phyloP scores from a whole-genome alignment of 2,888 invertebrate genomes.

The Aphrophora alni region DNA sequence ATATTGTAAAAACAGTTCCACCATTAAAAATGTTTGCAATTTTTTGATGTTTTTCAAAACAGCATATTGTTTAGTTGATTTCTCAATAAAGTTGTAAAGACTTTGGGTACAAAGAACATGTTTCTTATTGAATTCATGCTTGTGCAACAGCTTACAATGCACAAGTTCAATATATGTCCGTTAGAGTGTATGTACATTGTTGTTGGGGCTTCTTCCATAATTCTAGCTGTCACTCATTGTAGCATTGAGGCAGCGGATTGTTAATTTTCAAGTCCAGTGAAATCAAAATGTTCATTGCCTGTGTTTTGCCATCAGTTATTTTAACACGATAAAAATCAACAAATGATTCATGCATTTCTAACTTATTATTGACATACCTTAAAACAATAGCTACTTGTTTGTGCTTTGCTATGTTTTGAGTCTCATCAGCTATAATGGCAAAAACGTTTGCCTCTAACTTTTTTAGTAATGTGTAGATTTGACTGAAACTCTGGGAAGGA shows the following conservation, averaged over 20 bases:
- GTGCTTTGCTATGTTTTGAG: conserved; percentile 22
- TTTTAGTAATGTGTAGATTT: too few species aligned
- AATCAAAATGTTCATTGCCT: neutral
- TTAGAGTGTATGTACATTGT: conserved; percentile 47
- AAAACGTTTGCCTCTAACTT: too few species aligned
- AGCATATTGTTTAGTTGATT: conserved; percentile 3
- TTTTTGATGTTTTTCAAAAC: neutral
- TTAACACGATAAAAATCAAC: conserved; percentile 23
- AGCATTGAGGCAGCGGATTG: conserved; percentile 45
- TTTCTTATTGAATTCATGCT: neutral
- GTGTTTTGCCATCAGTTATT: conserved; percentile 16
- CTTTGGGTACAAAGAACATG: neutral
- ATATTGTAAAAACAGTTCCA: too few species aligned
- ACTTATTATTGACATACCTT: neutral
- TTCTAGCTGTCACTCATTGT: conserved; percentile 47
- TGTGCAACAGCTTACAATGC: neutral
- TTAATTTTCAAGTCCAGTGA: neutral
- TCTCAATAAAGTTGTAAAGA: conserved; percentile 23
- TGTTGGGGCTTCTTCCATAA: conserved; percentile 44
- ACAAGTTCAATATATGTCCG: conserved; percentile 41
- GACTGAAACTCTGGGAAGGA: too few species aligned
- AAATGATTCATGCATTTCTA: conserved; percentile 11
- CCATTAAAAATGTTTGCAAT: too few species aligned
- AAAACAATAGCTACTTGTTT: conserved; percentile 21
- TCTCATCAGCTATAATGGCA: conserved; percentile 35